Conservation (phyloP, 2,113 vertebrate species). For the Cairina moschata region DNA sequence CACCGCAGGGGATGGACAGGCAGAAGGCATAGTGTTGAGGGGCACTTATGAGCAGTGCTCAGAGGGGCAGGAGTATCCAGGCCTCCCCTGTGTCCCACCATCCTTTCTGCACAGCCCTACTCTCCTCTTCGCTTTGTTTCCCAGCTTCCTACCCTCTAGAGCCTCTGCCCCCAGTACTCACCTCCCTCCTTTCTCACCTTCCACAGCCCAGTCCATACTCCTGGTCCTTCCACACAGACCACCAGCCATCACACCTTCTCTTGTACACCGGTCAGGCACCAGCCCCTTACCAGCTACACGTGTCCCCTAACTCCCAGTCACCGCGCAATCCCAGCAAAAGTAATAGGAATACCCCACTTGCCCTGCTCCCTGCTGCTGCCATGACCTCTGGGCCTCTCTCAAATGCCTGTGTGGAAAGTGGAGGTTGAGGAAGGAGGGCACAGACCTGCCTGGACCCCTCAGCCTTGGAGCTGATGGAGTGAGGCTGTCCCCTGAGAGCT, state of each 20-base stretch:
- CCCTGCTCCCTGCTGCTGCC: not conserved
- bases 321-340: accelerated
- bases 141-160: not conserved
- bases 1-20: not conserved
- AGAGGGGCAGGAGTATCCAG: not conserved
- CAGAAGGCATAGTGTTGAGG: not conserved
- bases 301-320: not conserved
- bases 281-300: not conserved
- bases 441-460: not conserved
- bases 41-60: not conserved
- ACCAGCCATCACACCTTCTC: not conserved
- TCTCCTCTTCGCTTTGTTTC: not conserved
- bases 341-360: accelerated
- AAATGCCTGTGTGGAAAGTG: not conserved
- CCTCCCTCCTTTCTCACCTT: not conserved
- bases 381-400: not conserved
- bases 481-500: not conserved
- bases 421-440: not conserved
- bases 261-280: not conserved
- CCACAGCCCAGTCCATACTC: no score
- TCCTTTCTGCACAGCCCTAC: not conserved
- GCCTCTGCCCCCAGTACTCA: not conserved
- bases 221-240: not conserved
- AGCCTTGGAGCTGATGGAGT: no score
- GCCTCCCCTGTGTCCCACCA: not conserved